Evolutionary conservation across 2,113 vertebrate species (phyloP), one percentile per base, ranked within the genome.

Genomic region (Aythya baeri): DNA sequence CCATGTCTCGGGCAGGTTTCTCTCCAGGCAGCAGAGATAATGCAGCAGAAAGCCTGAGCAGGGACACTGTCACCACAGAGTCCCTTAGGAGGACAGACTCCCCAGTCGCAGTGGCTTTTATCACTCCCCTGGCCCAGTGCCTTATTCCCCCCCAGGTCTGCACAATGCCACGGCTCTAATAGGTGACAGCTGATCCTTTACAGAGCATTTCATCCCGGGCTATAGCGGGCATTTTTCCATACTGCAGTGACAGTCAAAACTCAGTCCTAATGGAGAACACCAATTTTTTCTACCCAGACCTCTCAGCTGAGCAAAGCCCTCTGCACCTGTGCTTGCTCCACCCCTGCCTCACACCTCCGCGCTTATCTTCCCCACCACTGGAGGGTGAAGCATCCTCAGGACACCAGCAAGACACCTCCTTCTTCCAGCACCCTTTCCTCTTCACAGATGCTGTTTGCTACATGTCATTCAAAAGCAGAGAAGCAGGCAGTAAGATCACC

Each of bases 391-490:
- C 46, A 68, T 15, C 17, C 27, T 83, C 36, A 78, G 49, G 43
- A 34, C 78, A 38, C 73, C 14, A 8, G 36, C 34, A 83, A 93
- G 59, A 11, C 73, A 58, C 22, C 55, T 32, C 82, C 72, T 74
- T 89, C 72, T 74, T 75, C 54, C 70, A 81, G 65, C 70, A 82
- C 54, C 32, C 32, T 79, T 82, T 81, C 61, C 27, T 66, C 34
- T 86, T 83, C 46, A 83, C 43, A n/a, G 32, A 32, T 50, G 22
- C 29, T 59, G 31, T 79, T 91, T 1, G 1, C 85, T 94, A 50
- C 38, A 23, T 86, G 61, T 57, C 77, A 91, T 95, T 97, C 25
- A 23, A 90, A 96, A 84, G 58, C 76, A 91, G 62, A 91, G 88
- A 95, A 96, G 88, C 44, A 93, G 57, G 49, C 86, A 57, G 57